These are phyloP conservation scores for Poecilia velifera DNA, from an alignment of 2,797 vertebrate genomes.

Conservation along the genomic window DNA sequence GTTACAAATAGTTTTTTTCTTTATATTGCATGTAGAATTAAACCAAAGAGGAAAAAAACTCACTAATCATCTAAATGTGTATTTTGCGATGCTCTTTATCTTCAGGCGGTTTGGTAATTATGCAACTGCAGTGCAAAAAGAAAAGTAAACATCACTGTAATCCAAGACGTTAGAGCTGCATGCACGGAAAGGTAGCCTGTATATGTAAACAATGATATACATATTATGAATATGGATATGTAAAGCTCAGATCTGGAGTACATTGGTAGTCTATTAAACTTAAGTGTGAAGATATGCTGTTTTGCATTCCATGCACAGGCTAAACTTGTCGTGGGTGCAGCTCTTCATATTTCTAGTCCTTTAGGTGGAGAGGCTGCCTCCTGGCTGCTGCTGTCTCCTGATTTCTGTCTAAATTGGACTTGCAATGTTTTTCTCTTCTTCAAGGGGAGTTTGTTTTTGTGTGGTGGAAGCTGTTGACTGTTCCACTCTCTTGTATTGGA, in stretches of 20 bases:
- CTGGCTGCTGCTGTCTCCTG: conserved; percentile 2
- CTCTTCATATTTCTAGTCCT: conserved; percentile 22
- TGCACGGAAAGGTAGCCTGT: not conserved
- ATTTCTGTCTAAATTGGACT: conserved; percentile 35
- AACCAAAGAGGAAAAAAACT: not conserved
- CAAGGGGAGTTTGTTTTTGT: conserved; percentile 39
- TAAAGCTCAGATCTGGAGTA: not conserved
- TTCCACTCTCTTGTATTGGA: conserved; percentile 45
- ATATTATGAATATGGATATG: conserved; percentile 4
- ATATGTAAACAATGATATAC: not conserved
- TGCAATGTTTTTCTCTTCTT: conserved; percentile 19
- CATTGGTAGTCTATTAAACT: not conserved
- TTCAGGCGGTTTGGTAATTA: not conserved
- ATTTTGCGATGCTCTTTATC: not conserved
- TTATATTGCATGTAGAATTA: not conserved
- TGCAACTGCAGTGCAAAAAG: not conserved
- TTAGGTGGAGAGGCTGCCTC: conserved; percentile 20
- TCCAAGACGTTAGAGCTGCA: not conserved
- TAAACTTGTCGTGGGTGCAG: conserved; percentile 12
- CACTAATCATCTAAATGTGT: not conserved
- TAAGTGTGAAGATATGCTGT: not conserved
- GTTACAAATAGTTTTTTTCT: not conserved
- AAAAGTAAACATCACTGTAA: not conserved
- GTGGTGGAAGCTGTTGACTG: conserved; percentile 38
- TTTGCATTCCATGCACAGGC: not conserved